Evolutionary conservation across 1,140 invertebrate species (phyloP), one percentile per base, ranked within the genome.

Genomic region (Drosophila rufa): DNA sequence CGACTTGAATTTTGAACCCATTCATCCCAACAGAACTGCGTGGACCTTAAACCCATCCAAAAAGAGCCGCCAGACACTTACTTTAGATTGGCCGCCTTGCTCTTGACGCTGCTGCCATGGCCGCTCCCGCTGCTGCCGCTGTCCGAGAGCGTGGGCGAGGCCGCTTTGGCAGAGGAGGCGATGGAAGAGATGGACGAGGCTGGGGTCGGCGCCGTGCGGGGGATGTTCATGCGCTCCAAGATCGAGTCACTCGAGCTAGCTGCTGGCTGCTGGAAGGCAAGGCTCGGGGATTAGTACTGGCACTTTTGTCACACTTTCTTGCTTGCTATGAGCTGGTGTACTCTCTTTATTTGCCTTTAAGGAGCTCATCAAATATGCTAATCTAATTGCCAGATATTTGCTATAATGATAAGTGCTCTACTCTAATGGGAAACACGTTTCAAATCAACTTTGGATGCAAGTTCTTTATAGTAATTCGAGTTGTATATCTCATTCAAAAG

Each of bases 61-160:
- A 57, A 43, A 36, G 25, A 36, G 25, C 55, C 48, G 47, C 66
- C 57, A 45, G 51, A 67, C 69, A 79, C 92, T 87, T 61, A 92
- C 92, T 90, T 92, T 50, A 92, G 75, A 75, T 91, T 92, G 30
- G 91, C 92, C 53, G 92, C 91, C 82, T 92, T 92, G 67, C 84
- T 92, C 60, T 86, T 89, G 40, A 92, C 86, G 58, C 89, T 92
- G 40, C 59, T 60, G 47, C 80, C 84, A 56, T 47, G 5, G 15
- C 50, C 50, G 25, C 69, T 71, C 62, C 62, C 62, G 51, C 51
- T 55, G 43, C 62, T 86, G 55, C 82, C 83, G 51, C 91, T 85
- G 69, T 92, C 91, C 50, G 91, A 92, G 50, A 87, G 84, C 48
- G 91, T 92, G 53, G 91, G 91, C 78, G 91, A 92, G 43, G 89